Evolutionary conservation across 2,797 vertebrate species (phyloP).

Genomic region (Buphagus erythrorhynchus): DNA sequence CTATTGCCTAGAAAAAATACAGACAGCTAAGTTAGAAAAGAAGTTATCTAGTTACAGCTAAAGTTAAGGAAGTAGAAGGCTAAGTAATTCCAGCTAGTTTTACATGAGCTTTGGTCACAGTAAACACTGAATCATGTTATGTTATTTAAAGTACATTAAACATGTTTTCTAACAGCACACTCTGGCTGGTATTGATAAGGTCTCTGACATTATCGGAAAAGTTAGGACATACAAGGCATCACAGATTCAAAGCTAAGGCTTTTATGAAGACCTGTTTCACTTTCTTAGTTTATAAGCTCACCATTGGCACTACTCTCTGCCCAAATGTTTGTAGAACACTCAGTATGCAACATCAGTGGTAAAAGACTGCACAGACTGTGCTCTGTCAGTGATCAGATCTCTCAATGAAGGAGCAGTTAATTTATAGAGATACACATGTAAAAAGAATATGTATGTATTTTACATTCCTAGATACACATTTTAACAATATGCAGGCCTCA

Average conservation of each 20-base stretch:
- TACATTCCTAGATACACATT: neutral
- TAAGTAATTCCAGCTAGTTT: neutral
- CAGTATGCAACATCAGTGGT: neutral
- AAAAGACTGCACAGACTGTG: neutral
- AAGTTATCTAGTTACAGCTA: neutral
- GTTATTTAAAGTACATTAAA: neutral
- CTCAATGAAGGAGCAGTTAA: neutral
- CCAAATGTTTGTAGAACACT: neutral
- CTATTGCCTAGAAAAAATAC: neutral
- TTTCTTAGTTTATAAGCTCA: neutral
- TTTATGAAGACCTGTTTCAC: neutral
- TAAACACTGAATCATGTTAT: neutral
- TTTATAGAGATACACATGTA: neutral
- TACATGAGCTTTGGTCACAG: neutral
- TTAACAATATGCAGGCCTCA: neutral
- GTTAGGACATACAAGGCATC: neutral
- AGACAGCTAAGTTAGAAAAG: neutral
- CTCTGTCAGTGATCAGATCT: neutral
- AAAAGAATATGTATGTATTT: neutral
- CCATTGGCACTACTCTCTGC: neutral
- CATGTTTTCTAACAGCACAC: neutral
- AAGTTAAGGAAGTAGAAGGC: neutral
- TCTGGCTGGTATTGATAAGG: neutral
- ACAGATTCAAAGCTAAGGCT: neutral
- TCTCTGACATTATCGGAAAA: neutral